Percentiles rank a stretch among this genome's conserved stretches.
These are phyloP conservation scores for Drosophila helvetica DNA, from an alignment of 2,888 invertebrate genomes.

Conservation along the genomic window DNA sequence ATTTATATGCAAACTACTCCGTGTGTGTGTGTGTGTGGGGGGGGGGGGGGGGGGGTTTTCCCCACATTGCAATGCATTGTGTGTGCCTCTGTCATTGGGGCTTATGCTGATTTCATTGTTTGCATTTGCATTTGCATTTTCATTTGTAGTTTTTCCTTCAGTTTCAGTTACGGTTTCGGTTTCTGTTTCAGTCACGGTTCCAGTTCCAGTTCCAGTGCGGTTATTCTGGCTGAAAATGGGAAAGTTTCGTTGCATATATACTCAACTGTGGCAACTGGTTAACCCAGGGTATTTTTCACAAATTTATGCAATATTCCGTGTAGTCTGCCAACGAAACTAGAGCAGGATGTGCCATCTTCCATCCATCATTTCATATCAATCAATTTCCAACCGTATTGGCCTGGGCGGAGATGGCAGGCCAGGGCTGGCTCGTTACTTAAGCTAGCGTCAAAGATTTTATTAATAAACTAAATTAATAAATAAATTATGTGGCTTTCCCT, in stretches of 20 bases:
- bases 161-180: conserved; percentile 12
- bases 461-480: conserved; percentile 75
- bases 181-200: conserved; percentile 11
- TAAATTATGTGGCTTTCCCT: conserved; percentile 55
- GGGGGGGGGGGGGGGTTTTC: too few species aligned
- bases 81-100: background rate
- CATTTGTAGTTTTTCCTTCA: background rate
- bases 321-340: too few species aligned
- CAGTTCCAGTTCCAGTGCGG: conserved; percentile 4
- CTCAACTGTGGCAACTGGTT: background rate
- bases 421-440: background rate
- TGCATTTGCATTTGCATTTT: background rate
- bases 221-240: background rate
- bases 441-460: conserved; percentile 39
- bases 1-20: background rate
- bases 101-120: conserved; percentile 19
- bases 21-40: background rate
- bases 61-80: too few species aligned
- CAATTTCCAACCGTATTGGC: background rate
- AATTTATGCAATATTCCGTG: background rate
- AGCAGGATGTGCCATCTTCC: too few species aligned
- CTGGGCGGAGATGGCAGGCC: background rate
- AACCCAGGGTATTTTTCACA: background rate
- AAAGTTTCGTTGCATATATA: background rate
- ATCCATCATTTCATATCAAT: conserved; percentile 9